Evolutionary conservation across 2,797 vertebrate genomes (phyloP), one percentile per base, ranked within the genome.

Genomic region (Megaceryle alcyon): DNA sequence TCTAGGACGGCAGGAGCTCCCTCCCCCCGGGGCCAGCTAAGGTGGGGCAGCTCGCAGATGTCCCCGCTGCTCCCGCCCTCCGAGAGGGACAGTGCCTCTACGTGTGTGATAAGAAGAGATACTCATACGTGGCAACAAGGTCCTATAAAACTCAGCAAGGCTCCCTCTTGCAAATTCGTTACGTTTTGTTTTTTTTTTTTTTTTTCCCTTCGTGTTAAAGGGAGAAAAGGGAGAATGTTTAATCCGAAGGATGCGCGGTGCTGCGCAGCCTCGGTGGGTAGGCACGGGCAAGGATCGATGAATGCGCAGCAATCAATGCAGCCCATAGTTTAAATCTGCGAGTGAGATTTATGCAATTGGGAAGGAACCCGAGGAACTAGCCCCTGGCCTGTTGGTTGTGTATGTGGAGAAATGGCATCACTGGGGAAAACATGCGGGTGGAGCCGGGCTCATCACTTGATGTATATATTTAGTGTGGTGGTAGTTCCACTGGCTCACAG

Each of bases 391-490:
- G 33, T 49, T 49, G 73, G 14, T 64, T 28, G 68, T 44, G 70
- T 26, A 2, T 41, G 31, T 19, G 48, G 23, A 70, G 66, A 92
- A 88, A 86, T 49, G 71, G 75, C 41, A 96, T 60, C 7, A 1
- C 64, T 46, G 1, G 2, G 41, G 33, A 73, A 82, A 90, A 85
- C 63, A 21, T 0, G 2, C 56, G 60, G 77, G 68, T 86, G 91
- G 90, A 92, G 77, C 48, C 0, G 6, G 68, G 73, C 68, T 82
- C 93, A 81, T 87, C 53, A 8, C 75, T 94, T 44, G 80, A 60
- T 82, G 33, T 41, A 31, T 64, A 22, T 88, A 96, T 88, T 95
- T 90, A 56, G 43, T 26, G 77, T 8, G 59, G n/a, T 59, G 56
- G 69, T 64, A 69, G 88, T 64, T 66, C 26, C 10, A 6, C 73